Conservation (phyloP, 2,888 invertebrate species). For the Criorhina ranunculi region DNA sequence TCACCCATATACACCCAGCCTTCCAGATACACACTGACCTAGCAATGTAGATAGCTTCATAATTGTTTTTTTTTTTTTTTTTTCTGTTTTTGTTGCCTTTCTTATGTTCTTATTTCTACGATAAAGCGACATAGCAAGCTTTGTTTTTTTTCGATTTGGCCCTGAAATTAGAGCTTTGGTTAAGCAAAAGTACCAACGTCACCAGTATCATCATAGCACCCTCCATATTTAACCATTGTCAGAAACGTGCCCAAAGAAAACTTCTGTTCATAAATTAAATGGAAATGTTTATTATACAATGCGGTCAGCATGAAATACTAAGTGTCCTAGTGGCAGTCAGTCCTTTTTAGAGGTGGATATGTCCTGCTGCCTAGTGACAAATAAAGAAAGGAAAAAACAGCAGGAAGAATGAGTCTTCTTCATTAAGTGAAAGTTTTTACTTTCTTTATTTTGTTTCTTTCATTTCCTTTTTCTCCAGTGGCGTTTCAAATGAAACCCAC, state of each 20-base stretch:
- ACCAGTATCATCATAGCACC: slow-evolving; percentile 24
- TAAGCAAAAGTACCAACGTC: slow-evolving; percentile 12
- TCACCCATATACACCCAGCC: slow-evolving; percentile 4
- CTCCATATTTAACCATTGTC: not conserved
- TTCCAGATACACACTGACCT: slow-evolving; percentile 32
- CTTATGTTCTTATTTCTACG: not conserved
- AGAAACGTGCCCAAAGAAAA: slow-evolving; percentile 24
- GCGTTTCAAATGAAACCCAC: slow-evolving; percentile 3
- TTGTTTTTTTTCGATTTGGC: slow-evolving; percentile 43
- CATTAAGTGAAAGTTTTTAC: slow-evolving; percentile 9
- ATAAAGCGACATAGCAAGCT: slow-evolving; percentile 3
- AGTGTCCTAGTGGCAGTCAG: slow-evolving; percentile 36
- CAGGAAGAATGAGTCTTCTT: slow-evolving; percentile 14
- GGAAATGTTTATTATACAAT: slow-evolving; percentile 60
- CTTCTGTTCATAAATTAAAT: slow-evolving; percentile 62
- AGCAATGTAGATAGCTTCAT: slow-evolving; percentile 10
- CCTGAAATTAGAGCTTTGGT: slow-evolving; percentile 23
- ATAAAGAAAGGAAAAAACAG: not conserved
- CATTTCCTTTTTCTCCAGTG: not conserved
- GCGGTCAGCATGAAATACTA: slow-evolving; percentile 56
- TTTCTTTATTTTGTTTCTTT: slow-evolving; percentile 1
- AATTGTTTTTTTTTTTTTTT: slow-evolving; percentile 3
- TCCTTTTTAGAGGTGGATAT: not conserved
- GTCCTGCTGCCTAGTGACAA: slow-evolving; percentile 15
- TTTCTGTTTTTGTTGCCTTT: slow-evolving; percentile 12